A percentile compares a stretch with the other conserved stretches of the same genome.
Conservation (phyloP, 2,888 invertebrate genomes). For the Scaptomyza flava region DNA sequence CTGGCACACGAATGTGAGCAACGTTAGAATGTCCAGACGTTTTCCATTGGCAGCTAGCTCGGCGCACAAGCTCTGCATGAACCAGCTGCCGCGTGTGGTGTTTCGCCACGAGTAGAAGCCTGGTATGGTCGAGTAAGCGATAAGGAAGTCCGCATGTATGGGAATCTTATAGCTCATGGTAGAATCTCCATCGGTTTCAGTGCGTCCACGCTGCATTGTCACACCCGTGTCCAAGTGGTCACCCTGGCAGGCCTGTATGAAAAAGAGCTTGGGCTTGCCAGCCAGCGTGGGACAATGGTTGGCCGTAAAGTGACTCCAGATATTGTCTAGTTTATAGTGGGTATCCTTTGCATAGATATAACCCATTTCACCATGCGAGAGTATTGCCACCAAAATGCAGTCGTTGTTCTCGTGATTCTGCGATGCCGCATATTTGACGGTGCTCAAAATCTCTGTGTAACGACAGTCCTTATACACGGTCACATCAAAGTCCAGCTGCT, state of each 20-base stretch:
- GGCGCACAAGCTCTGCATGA: conserved; percentile 95
- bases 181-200: conserved; percentile 89
- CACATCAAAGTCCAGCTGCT: conserved; percentile 90
- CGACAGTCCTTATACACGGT: conserved; percentile 89
- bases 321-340: conserved; percentile 91
- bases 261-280: conserved; percentile 91
- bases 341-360: conserved; percentile 94
- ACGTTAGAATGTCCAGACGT: conserved; percentile 91
- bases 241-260: conserved; percentile 96
- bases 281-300: conserved; percentile 93
- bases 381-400: conserved; percentile 92
- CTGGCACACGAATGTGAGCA: conserved; percentile 93
- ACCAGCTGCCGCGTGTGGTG: conserved; percentile 97
- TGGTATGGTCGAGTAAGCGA: conserved; percentile 97
- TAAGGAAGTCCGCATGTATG: conserved; percentile 95
- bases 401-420: conserved; percentile 93
- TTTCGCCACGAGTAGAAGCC: conserved; percentile 98
- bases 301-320: conserved; percentile 92
- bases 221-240: conserved; percentile 92
- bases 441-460: conserved; percentile 88
- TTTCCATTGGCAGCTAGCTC: conserved; percentile 90
- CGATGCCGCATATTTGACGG: conserved; percentile 89
- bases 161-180: conserved; percentile 92
- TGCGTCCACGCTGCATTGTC: conserved; percentile 85
- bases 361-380: conserved; percentile 96